Percentiles rank a stretch among this genome's conserved stretches.
phyloP scores from a whole-genome alignment of 2,888 invertebrate species.

The Drosophila kuntzei region DNA sequence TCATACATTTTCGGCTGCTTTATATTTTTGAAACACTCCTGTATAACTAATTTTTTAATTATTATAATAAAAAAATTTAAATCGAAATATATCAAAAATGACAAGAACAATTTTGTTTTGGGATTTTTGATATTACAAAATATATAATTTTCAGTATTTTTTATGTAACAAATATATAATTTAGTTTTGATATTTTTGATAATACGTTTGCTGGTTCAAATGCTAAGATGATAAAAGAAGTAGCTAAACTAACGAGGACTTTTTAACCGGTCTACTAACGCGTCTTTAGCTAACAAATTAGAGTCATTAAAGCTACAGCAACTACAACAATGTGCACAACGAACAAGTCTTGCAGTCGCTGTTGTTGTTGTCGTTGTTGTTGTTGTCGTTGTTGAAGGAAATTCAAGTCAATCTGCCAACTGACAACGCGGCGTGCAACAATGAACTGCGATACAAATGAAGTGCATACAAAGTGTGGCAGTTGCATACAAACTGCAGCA shows the following conservation, averaged over 20 bases:
- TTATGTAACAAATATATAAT: neutral
- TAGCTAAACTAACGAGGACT: neutral
- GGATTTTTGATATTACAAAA: too few relatives aligned
- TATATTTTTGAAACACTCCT: too few relatives aligned
- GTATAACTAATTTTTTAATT: too few relatives aligned
- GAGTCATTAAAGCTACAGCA: slow-evolving; percentile 9
- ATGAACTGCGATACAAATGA: slow-evolving; percentile 44
- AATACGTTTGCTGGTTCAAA: neutral
- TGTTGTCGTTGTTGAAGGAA: neutral
- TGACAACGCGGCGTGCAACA: slow-evolving; percentile 37
- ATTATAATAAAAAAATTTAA: too few relatives aligned
- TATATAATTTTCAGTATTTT: neutral
- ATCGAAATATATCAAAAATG: too few relatives aligned
- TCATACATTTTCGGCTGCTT: too few relatives aligned
- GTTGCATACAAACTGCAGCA: slow-evolving; percentile 32
- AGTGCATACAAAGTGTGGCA: slow-evolving; percentile 51
- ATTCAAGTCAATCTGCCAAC: slow-evolving; percentile 28
- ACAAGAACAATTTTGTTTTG: too few relatives aligned
- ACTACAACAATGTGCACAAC: neutral
- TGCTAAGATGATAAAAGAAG: neutral
- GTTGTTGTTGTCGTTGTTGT: neutral
- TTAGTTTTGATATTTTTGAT: neutral
- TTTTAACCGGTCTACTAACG: neutral
- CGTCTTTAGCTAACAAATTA: slow-evolving; percentile 8
- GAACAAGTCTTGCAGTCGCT: neutral